Evolutionary conservation across 2,888 invertebrate genomes (phyloP).

Genomic region (Nephrotoma guestfalica): DNA sequence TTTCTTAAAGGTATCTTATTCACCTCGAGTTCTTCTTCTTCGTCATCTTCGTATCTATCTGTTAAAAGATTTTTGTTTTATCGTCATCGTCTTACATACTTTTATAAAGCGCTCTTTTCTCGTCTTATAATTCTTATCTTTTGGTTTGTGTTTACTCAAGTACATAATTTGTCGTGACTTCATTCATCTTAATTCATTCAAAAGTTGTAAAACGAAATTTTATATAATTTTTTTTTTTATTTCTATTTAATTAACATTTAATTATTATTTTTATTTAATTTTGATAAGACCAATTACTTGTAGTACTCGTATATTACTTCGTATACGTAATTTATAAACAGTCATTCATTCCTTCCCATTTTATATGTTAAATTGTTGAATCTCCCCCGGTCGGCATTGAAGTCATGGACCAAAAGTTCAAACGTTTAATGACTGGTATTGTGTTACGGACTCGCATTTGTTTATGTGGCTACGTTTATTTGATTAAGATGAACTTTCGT

Average conservation of each 20-base stretch:
- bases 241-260: background rate
- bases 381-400: background rate
- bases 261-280: background rate
- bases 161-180: background rate
- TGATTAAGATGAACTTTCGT: background rate
- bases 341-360: background rate
- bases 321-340: background rate
- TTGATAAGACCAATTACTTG: background rate
- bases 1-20: background rate
- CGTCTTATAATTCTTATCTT: background rate
- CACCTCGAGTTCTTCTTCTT: background rate
- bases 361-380: background rate
- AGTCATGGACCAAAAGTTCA: background rate
- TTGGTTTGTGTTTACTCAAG: background rate
- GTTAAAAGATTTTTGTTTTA: background rate
- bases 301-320: background rate
- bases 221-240: background rate
- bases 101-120: background rate
- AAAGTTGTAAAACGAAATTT: background rate
- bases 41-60: background rate
- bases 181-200: background rate
- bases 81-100: background rate
- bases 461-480: background rate
- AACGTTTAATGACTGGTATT: background rate
- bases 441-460: background rate